These are phyloP conservation scores for Blastobasis adustella DNA, from an alignment of 2,888 invertebrate genomes.

Conservation along the genomic window DNA sequence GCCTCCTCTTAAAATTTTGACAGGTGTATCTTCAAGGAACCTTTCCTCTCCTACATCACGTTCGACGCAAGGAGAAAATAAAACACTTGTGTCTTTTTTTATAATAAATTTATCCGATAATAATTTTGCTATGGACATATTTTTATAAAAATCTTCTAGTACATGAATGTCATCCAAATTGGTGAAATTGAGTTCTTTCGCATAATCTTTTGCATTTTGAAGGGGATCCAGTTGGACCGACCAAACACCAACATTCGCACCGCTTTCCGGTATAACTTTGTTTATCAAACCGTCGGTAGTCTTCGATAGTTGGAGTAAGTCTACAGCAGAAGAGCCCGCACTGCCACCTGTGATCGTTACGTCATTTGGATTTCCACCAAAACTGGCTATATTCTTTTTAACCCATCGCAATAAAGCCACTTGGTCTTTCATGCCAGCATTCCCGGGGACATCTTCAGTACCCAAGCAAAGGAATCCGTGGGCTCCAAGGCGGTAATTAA, in stretches of 20 bases:
- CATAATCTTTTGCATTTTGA: conserved; percentile 27
- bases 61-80: conserved; percentile 16
- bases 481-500: conserved; percentile 31
- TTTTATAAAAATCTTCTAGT: conserved; percentile 37
- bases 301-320: conserved; percentile 33
- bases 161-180: conserved; percentile 27
- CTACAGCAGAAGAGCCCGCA: conserved; percentile 33
- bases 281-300: conserved; percentile 30
- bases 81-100: conserved; percentile 19
- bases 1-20: conserved; percentile 28
- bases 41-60: conserved; percentile 17
- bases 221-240: conserved; percentile 31
- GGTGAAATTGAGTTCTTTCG: conserved; percentile 21
- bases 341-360: conserved; percentile 36
- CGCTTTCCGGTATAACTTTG: conserved; percentile 40
- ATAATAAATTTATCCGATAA: conserved; percentile 15
- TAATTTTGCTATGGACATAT: conserved; percentile 23
- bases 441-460: conserved; percentile 32
- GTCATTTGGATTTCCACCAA: conserved; percentile 41
- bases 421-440: conserved; percentile 41
- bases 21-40: conserved; percentile 33
- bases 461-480: conserved; percentile 31
- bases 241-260: conserved; percentile 27
- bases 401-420: conserved; percentile 41
- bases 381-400: conserved; percentile 34